Percentiles rank a stretch among this genome's conserved stretches.
Evolutionary conservation across 2,113 vertebrate species (phyloP).

Genomic region (Stegostoma tigrinum): DNA sequence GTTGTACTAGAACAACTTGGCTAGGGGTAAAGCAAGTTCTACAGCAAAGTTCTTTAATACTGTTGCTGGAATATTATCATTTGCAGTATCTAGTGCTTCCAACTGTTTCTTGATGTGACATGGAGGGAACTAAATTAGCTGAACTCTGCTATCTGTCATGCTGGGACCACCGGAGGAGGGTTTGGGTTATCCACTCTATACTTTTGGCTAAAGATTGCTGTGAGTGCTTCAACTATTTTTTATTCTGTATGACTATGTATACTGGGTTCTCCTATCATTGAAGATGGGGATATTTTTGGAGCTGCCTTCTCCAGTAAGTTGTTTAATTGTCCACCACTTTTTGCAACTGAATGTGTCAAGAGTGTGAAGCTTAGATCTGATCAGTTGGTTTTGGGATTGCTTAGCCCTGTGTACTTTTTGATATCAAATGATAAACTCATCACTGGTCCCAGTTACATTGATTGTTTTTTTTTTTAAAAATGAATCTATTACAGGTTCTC

Average conservation of each 20-base stretch:
- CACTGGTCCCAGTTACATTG: neutral
- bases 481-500: neutral
- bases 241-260: neutral
- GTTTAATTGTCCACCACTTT: neutral
- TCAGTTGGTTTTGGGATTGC: neutral
- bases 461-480: neutral
- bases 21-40: neutral
- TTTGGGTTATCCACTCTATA: neutral
- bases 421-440: neutral
- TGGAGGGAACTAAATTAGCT: neutral
- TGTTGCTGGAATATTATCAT: neutral
- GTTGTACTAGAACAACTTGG: neutral
- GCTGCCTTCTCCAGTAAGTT: neutral
- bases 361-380: neutral
- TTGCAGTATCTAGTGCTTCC: neutral
- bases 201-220: neutral
- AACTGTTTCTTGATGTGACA: too few relatives aligned
- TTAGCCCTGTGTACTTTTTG: neutral
- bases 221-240: neutral
- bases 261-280: too few relatives aligned
- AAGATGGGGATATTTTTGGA: neutral
- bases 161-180: neutral
- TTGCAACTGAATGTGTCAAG: neutral
- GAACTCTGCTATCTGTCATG: neutral
- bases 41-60: neutral